Conservation (phyloP, 1,140 invertebrate species). For the Phenacoccus solenopsis region DNA sequence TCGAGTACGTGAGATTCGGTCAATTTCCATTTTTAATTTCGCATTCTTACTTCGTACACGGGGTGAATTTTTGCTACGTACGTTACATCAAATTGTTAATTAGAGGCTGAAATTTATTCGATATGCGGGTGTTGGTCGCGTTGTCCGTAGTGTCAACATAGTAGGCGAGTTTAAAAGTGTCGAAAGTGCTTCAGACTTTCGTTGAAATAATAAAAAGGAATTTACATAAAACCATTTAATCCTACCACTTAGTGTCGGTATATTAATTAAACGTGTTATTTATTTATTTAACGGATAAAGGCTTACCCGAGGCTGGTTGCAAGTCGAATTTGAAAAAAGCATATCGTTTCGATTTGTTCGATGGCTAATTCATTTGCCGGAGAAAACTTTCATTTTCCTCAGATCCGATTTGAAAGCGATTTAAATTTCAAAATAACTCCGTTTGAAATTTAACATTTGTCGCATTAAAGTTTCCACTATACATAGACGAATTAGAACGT, state of each 20-base stretch:
- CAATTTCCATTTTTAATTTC: no score
- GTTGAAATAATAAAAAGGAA: not conserved
- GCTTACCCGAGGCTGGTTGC: not conserved
- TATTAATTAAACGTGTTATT: not conserved
- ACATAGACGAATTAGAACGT: not conserved
- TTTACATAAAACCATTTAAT: not conserved
- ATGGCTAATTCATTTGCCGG: not conserved
- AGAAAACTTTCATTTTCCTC: not conserved
- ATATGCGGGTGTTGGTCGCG: no score
- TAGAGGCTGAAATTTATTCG: no score
- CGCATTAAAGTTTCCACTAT: not conserved
- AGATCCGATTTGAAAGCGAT: not conserved
- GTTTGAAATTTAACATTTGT: not conserved
- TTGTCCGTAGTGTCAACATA: not conserved
- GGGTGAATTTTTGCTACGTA: no score
- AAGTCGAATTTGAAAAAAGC: not conserved
- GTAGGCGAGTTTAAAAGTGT: not conserved
- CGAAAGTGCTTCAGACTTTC: not conserved
- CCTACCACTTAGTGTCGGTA: not conserved
- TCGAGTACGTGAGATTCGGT: no score
- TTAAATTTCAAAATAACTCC: not conserved
- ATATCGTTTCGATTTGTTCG: not conserved
- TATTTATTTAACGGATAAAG: not conserved
- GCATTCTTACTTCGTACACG: no score
- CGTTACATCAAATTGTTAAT: no score